phyloP scores from a whole-genome alignment of 2,888 invertebrate species.

The Torymus texanus region DNA sequence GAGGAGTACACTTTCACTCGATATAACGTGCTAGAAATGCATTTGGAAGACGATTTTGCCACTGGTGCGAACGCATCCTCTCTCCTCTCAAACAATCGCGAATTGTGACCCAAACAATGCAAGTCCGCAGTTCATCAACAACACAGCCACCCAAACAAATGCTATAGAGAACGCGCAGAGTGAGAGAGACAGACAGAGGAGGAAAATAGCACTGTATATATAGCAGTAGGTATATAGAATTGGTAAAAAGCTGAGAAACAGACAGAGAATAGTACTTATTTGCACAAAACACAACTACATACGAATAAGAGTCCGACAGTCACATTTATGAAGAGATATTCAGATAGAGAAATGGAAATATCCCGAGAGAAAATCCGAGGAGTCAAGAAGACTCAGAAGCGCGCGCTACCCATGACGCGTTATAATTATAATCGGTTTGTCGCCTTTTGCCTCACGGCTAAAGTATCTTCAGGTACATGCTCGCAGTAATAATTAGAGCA shows the following conservation, averaged over 20 bases:
- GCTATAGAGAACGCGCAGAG: constrained; percentile 6
- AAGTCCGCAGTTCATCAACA: constrained; percentile 1
- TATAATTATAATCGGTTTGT: not conserved
- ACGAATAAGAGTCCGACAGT: not conserved
- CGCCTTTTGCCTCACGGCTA: constrained; percentile 11
- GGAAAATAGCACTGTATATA: too few relatives aligned
- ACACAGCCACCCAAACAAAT: not conserved
- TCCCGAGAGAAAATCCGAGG: too few relatives aligned
- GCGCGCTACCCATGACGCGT: not conserved
- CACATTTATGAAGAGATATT: not conserved
- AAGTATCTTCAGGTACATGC: constrained; percentile 41
- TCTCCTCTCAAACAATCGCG: not conserved
- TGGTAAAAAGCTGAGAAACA: constrained; percentile 9
- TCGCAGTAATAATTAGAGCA: constrained; percentile 24
- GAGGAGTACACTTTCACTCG: not conserved
- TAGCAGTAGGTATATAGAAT: not conserved
- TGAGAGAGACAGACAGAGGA: not conserved
- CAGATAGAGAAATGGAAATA: not conserved
- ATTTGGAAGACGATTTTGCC: constrained; percentile 41
- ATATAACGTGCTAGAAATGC: constrained; percentile 4
- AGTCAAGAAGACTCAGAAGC: not conserved
- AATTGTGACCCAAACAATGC: not conserved
- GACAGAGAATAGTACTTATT: not conserved
- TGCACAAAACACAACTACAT: not conserved
- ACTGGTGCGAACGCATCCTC: not conserved